Conservation (phyloP, 2,888 invertebrate genomes). For the Epistrophe eligans region DNA sequence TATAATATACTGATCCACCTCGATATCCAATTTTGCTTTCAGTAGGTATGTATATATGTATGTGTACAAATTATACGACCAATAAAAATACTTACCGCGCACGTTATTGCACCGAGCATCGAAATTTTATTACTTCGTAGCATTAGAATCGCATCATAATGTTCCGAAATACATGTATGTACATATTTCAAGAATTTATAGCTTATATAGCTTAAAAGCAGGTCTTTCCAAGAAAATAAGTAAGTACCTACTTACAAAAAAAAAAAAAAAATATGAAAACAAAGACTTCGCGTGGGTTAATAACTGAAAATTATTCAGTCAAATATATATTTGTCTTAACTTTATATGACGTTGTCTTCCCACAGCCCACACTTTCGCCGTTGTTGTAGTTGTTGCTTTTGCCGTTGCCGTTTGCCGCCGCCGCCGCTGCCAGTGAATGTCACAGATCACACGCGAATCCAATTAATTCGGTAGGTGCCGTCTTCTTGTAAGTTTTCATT, state of each 20-base stretch:
- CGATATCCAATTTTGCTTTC: no score
- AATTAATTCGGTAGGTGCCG: conserved; percentile 62
- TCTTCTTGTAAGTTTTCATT: conserved; percentile 12
- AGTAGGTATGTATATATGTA: no score
- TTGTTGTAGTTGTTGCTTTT: not conserved
- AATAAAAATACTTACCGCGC: no score
- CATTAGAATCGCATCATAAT: not conserved
- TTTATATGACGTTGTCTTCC: conserved; percentile 33
- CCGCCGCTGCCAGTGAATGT: conserved; percentile 45
- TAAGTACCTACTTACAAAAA: not conserved
- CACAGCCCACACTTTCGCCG: conserved; percentile 33
- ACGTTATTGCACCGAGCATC: no score
- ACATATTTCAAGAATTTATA: not conserved
- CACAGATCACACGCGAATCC: conserved; percentile 67
- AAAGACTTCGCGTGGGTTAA: conserved; percentile 46
- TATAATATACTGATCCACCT: no score
- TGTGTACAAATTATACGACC: no score
- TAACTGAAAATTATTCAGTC: conserved; percentile 32
- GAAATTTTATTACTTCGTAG: no score
- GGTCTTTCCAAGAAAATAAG: not conserved
- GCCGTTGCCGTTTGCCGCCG: not conserved
- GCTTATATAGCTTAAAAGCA: not conserved
- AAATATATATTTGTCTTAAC: conserved; percentile 14
- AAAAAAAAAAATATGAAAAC: conserved; percentile 21
- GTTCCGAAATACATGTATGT: not conserved